A percentile compares a stretch with the other conserved stretches of the same genome.
phyloP scores from a whole-genome alignment of 1,140 invertebrate species.

The Danaus plexippus region DNA sequence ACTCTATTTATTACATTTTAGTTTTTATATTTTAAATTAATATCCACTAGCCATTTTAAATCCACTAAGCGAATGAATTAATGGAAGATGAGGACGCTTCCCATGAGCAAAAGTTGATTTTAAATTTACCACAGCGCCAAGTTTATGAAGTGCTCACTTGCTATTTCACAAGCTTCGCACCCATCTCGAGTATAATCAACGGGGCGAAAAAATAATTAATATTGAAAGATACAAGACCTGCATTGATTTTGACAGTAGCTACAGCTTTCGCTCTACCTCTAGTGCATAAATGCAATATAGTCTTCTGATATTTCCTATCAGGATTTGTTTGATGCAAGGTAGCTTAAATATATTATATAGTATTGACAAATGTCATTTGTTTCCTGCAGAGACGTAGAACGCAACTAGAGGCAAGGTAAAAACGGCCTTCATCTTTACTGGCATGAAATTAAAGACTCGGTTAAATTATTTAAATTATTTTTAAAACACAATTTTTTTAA shows the following conservation, averaged over 20 bases:
- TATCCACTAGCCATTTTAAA: slow-evolving; percentile 63
- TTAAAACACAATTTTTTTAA: too few species aligned
- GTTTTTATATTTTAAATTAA: slow-evolving; percentile 60
- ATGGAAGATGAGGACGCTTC: slow-evolving; percentile 67
- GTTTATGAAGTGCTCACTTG: slow-evolving; percentile 48
- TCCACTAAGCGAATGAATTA: slow-evolving; percentile 63
- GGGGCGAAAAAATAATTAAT: slow-evolving; percentile 19
- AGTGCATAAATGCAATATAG: slow-evolving; percentile 24
- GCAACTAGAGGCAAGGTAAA: slow-evolving; percentile 24
- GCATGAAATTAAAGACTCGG: slow-evolving; percentile 13
- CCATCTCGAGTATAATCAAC: slow-evolving; percentile 20
- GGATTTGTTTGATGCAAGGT: slow-evolving; percentile 22
- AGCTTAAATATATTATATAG: slow-evolving; percentile 22
- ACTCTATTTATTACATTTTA: slow-evolving; percentile 65
- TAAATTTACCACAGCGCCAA: slow-evolving; percentile 44
- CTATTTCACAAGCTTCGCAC: slow-evolving; percentile 53
- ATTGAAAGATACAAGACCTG: slow-evolving; percentile 16
- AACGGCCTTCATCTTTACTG: slow-evolving; percentile 17
- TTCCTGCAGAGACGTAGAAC: slow-evolving; percentile 23
- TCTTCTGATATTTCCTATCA: slow-evolving; percentile 19
- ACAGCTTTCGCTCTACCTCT: slow-evolving; percentile 24
- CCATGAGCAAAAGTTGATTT: slow-evolving; percentile 55
- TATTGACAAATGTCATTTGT: slow-evolving; percentile 23
- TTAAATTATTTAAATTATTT: too few species aligned
- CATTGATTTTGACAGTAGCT: slow-evolving; percentile 22